These are phyloP conservation scores for Heliopora coerulea DNA, from an alignment of 92 coral and sea anemone genomes.

Conservation along the genomic window DNA sequence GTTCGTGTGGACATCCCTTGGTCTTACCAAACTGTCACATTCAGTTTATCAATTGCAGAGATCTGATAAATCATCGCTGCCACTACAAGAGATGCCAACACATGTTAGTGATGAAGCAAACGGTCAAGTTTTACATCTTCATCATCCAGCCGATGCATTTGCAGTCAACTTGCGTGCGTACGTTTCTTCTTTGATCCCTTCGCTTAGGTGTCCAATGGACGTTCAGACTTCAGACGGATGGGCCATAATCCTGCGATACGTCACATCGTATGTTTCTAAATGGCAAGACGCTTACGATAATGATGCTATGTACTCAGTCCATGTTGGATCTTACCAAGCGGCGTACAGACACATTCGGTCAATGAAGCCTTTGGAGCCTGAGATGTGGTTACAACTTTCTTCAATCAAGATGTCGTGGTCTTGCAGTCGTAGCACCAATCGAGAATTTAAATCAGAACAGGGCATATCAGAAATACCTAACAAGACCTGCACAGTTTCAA, in stretches of 20 bases:
- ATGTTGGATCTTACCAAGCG: conserved; percentile 1
- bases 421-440: not conserved
- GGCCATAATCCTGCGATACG: conserved; percentile 8
- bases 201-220: conserved; percentile 17
- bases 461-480: not conserved
- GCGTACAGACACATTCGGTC: not conserved
- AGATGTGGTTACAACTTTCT: conserved; percentile 11
- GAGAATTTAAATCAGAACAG: not conserved
- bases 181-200: too few species aligned
- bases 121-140: not conserved
- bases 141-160: too few species aligned
- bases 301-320: conserved; percentile 17
- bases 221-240: conserved; percentile 1
- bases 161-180: too few species aligned
- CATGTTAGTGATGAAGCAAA: not conserved
- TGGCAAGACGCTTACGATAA: not conserved
- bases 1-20: too few species aligned
- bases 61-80: not conserved
- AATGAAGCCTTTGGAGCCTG: conserved; percentile 19
- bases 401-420: conserved; percentile 12
- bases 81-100: not conserved
- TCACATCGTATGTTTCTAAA: conserved; percentile 10
- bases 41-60: not conserved
- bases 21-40: not conserved
- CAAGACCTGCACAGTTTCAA: not conserved